These are phyloP conservation scores for Aethes cnicana DNA, from an alignment of 2,888 invertebrate species.

Conservation along the genomic window DNA sequence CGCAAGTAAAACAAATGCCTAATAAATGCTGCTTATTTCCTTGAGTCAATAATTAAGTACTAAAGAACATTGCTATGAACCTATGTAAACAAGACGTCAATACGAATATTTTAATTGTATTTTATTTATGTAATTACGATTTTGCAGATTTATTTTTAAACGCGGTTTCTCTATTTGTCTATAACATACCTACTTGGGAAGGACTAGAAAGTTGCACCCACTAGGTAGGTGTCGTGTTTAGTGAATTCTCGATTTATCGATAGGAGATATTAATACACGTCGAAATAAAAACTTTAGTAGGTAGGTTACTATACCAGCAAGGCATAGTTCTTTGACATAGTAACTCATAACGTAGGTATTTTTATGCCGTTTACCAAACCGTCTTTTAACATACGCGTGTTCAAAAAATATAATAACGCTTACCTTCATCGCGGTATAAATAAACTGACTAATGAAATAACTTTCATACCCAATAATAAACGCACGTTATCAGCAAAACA, in stretches of 20 bases:
- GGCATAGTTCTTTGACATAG: too few relatives aligned
- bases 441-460: conserved; percentile 3
- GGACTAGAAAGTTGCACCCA: conserved; percentile 24
- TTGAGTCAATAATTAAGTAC: neutral
- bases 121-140: neutral
- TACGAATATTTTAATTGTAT: neutral
- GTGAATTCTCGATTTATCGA: too few relatives aligned
- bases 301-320: too few relatives aligned
- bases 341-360: too few relatives aligned
- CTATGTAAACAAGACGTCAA: neutral
- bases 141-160: conserved; percentile 15
- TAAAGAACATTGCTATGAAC: neutral
- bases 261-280: too few relatives aligned
- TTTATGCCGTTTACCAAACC: conserved; percentile 10
- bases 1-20: neutral
- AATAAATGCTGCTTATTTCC: conserved; percentile 3
- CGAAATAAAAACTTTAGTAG: too few relatives aligned
- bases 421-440: conserved; percentile 15
- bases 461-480: conserved; percentile 4
- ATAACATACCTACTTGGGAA: conserved; percentile 1
- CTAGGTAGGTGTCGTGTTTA: too few relatives aligned
- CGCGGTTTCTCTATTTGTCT: conserved; percentile 6
- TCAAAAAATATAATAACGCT: conserved; percentile 8
- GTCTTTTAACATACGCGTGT: conserved; percentile 6
- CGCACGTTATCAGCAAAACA: conserved; percentile 14